Base-by-base conservation (phyloP, 2,797 vertebrate genomes). In the Poeciliopsis turneri region DNA sequence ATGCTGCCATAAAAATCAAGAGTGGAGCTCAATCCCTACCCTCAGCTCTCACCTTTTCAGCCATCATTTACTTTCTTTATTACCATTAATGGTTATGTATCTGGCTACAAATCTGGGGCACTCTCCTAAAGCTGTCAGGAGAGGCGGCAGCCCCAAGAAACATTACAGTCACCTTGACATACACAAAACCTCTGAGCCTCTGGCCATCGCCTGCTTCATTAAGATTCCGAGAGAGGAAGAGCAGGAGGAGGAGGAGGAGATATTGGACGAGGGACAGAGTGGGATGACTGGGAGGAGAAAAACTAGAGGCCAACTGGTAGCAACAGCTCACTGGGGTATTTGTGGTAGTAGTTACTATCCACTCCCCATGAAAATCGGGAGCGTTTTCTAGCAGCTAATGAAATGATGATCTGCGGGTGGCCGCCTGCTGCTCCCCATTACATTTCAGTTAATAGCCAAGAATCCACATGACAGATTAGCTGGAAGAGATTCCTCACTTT, bases 61-160 rank as follows among this genome's bases (percentile, higher is more conserved):
- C 92, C 94, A 95, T 95, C 94, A 95, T 95, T 95, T 95, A 95
- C 93, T 93, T 94, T 94, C 94, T 94, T 95, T 95, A 95, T 95
- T 94, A 94, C 93, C 90, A 92, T 94, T 95, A 94, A 94, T 94
- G 94, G 92, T 94, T 94, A 94, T 93, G 92, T 93, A 93, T 93
- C 91, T 88, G 87, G 91, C 94, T 84, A 94, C 94, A 95, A 95
- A 95, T 95, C 95, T 94, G 88, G 89, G 90, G 84, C 90, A 79
- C 92, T 86, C 94, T 93, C 91, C 93, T 95, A 95, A 95, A 95
- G 93, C 94, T 95, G 94, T 95, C 94, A 95, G 92, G 81, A 87
- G 85, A 87, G 90, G 88, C 87, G 68, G 86, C 85, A 81, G 89
- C 91, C 88, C 88, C 87, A 75, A 90, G 91, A 94, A 92, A 92